Conservation (phyloP, 2,113 vertebrate species). For the Lepidothrix coronata region DNA sequence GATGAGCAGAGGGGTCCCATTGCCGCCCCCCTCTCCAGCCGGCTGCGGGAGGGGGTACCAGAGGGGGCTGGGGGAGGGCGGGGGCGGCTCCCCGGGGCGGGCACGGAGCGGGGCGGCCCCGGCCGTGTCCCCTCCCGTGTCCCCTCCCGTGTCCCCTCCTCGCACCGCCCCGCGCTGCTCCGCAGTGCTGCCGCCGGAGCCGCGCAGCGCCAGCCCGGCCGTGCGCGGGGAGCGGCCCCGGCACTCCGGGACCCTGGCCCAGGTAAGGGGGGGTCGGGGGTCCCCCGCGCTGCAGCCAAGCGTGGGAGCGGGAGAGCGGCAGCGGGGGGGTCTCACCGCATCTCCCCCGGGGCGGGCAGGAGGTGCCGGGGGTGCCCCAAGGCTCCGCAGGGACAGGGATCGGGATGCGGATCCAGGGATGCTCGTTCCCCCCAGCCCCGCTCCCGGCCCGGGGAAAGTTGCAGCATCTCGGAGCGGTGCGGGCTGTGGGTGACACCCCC, state of each 20-base stretch:
- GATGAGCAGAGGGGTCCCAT: neutral
- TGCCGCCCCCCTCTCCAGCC: rapidly evolving
- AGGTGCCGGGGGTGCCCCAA: too few relatives aligned
- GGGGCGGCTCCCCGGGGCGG: neutral
- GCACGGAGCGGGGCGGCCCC: neutral
- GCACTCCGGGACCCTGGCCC: neutral
- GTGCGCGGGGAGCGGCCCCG: neutral
- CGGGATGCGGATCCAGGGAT: neutral
- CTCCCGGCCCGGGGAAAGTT: neutral
- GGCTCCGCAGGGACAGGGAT: neutral
- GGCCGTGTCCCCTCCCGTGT: neutral
- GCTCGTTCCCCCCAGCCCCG: neutral
- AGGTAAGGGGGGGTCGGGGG: neutral
- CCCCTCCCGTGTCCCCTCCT: neutral
- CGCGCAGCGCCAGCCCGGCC: neutral
- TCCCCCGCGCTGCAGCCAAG: neutral
- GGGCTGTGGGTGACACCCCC: neutral
- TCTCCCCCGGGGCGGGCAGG: neutral
- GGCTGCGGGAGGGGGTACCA: neutral
- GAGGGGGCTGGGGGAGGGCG: neutral
- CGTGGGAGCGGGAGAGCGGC: neutral
- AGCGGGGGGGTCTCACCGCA: neutral
- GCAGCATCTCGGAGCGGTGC: neutral
- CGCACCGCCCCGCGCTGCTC: neutral
- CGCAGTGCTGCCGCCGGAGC: constrained; percentile 22